phyloP scores from a whole-genome alignment of 2,888 invertebrate genomes.

The Hedya salicella region DNA sequence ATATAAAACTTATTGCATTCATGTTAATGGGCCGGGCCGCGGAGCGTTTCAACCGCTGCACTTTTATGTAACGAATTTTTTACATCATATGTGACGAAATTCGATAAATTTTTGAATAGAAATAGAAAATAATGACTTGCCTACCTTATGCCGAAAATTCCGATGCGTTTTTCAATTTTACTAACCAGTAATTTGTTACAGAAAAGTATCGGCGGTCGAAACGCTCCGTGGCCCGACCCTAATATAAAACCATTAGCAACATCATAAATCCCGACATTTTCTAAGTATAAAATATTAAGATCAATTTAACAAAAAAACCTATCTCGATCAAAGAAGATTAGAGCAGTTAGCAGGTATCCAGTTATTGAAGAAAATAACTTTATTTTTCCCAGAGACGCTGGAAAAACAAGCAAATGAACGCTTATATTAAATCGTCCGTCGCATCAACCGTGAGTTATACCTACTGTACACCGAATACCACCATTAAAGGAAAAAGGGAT shows the following conservation, averaged over 20 bases:
- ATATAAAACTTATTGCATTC: no score
- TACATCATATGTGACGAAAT: no score
- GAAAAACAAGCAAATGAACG: constrained; percentile 13
- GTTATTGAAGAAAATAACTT: constrained; percentile 21
- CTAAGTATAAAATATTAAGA: not conserved
- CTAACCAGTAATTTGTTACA: no score
- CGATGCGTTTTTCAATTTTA: no score
- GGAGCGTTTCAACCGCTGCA: no score
- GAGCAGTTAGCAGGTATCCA: constrained; percentile 14
- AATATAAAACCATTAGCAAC: not conserved
- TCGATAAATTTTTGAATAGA: no score
- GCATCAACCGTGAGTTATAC: constrained; percentile 10
- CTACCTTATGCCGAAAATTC: no score
- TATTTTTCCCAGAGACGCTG: constrained; percentile 14
- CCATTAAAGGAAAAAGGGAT: not conserved
- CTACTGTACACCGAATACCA: not conserved
- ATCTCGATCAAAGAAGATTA: constrained; percentile 19
- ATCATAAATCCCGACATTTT: not conserved
- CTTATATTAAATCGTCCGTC: constrained; percentile 4
- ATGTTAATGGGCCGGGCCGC: no score
- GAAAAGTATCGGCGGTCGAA: no score
- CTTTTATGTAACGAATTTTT: no score
- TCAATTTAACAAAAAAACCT: not conserved
- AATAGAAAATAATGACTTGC: no score
- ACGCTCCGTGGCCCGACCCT: no score